Evolutionary conservation across 2,113 vertebrate species (phyloP).

Genomic region (Mastomys coucha): DNA sequence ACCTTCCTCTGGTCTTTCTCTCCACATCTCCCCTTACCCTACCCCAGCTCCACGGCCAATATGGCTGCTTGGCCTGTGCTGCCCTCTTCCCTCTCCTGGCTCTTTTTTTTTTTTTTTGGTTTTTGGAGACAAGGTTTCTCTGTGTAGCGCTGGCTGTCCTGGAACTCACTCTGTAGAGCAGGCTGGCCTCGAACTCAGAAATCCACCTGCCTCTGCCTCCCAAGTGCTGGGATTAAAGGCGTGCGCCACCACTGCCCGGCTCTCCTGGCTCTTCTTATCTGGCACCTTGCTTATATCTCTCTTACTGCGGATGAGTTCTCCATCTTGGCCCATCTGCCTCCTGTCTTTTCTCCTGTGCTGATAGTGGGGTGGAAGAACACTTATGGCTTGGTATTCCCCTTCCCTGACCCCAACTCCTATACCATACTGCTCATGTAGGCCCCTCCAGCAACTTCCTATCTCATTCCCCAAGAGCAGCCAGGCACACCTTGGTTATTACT

Average conservation of each 20-base stretch:
- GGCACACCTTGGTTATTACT: neutral
- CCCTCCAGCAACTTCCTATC: neutral
- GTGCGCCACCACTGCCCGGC: too few relatives aligned
- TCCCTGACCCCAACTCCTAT: neutral
- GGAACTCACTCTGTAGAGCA: too few relatives aligned
- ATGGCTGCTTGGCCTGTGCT: neutral
- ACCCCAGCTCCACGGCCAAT: neutral
- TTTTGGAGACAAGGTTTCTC: too few relatives aligned
- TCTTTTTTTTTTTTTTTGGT: too few relatives aligned
- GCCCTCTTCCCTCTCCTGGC: neutral
- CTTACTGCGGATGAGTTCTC: neutral
- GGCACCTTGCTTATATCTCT: neutral
- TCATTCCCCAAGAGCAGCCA: neutral
- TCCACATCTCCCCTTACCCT: neutral
- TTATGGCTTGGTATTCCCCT: neutral
- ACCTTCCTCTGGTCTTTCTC: neutral
- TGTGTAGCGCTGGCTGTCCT: too few relatives aligned
- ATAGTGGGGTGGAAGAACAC: neutral
- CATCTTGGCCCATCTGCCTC: neutral
- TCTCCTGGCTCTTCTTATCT: constrained; percentile 1
- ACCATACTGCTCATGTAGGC: neutral
- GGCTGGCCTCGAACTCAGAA: too few relatives aligned
- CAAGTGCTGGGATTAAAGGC: too few relatives aligned
- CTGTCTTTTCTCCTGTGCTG: neutral
- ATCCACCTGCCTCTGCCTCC: too few relatives aligned